Base-by-base conservation (phyloP, 92 coral and sea anemone species). In the Parazoanthus darwini region DNA sequence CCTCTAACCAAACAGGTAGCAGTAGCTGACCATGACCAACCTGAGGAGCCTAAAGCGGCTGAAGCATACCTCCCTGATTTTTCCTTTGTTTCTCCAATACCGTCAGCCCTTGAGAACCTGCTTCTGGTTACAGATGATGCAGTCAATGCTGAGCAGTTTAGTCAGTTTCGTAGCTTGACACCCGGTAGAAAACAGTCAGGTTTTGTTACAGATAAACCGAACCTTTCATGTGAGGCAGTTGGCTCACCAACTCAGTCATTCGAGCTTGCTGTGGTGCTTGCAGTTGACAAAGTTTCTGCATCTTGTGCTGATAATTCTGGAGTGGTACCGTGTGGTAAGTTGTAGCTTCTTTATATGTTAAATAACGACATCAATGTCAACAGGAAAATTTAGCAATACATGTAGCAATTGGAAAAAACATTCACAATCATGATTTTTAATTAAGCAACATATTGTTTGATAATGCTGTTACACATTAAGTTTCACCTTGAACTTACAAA, bases 221-320 rank as follows among this genome's bases (percentile, higher is more conserved):
- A 72, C 44, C 67, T 72, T 50, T n/a, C 78, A 29, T 70, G 66
- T 74, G 58, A 48, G 48, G 54, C 87, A 6, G 42, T 43, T 14
- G 78, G 79, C 16, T 84, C 79, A 3, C 79, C 78, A 71, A 43
- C 79, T 4, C 43, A 6, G 58, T 84, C 87, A n/a, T 22, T 84
- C 44, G 79, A 84, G 79, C 87, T 25, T 16, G 87, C 87, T 48
- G 48, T 84, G 79, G 44, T 74, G n/a, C 68, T 44, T 74, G 87
- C 79, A 10, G 78, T 74, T 72, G 87, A 84, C 66, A 84, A 72
- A 84, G 79, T 84, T 84, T 84, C 79, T 1, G 22, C 87, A 84
- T 84, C 79, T 16, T 70, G 39, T 51, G 43, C 29, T 15, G 66
- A 44, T 51, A 66, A 84, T 84, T 74, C 11, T 48, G 74, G 56